Evolutionary conservation across 2,888 invertebrate species (phyloP).

Genomic region (Bombyx huttoni): DNA sequence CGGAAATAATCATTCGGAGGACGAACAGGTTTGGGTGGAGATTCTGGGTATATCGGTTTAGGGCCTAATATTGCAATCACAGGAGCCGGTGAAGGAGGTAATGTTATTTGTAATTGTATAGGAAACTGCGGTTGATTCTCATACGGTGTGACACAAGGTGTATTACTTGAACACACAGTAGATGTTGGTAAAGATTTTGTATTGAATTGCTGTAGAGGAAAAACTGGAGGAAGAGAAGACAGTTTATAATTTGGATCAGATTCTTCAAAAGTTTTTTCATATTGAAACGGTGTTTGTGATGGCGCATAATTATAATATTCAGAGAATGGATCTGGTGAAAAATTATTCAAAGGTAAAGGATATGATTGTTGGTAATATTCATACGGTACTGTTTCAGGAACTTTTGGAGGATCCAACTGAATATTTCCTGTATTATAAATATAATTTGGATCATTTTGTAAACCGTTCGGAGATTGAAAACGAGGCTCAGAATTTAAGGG

Average conservation of each 20-base stretch:
- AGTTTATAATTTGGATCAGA: conserved; percentile 1
- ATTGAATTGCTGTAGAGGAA: neutral
- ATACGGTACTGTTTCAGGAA: neutral
- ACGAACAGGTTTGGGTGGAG: conserved; percentile 5
- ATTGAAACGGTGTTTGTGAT: neutral
- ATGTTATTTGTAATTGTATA: conserved; percentile 30
- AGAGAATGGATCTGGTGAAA: neutral
- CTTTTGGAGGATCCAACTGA: neutral
- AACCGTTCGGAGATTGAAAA: neutral
- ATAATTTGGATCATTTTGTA: neutral
- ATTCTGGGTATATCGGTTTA: conserved; percentile 7
- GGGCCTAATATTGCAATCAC: conserved; percentile 21
- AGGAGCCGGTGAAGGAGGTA: conserved; percentile 26
- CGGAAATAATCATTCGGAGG: conserved; percentile 5
- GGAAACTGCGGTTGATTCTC: conserved; percentile 12
- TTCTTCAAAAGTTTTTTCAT: neutral
- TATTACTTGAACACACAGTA: neutral
- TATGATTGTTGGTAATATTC: neutral
- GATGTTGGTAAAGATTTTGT: neutral
- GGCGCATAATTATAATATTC: neutral
- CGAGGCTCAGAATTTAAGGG: neutral
- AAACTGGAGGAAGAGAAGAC: conserved; percentile 1
- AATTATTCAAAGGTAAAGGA: neutral
- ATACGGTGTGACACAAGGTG: neutral
- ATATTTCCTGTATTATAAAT: neutral